Evolutionary conservation across 1,140 invertebrate species (phyloP).

Genomic region (Orius laevigatus): DNA sequence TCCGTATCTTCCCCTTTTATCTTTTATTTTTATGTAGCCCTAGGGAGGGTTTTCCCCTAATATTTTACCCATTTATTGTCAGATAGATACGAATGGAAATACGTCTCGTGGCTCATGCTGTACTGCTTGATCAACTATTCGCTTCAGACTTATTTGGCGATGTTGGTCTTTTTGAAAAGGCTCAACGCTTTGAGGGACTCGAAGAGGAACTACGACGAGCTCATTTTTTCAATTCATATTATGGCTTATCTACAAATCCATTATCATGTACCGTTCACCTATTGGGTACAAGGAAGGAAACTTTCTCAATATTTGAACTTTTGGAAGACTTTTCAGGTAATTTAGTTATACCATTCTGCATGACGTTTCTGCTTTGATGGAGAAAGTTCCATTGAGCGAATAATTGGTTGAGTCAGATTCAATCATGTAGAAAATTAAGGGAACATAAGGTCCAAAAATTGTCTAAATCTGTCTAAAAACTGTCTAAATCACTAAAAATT

Average conservation of each 20-base stretch:
- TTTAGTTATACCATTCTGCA: not conserved
- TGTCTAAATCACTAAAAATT: not conserved
- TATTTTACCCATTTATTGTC: not conserved
- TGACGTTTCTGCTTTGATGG: no score
- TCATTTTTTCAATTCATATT: conserved; percentile 12
- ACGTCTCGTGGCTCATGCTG: not conserved
- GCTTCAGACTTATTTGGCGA: conserved; percentile 9
- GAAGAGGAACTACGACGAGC: conserved; percentile 9
- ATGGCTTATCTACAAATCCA: conserved; percentile 12
- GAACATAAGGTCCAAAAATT: no score
- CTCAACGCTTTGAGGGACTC: conserved; percentile 4
- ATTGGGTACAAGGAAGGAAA: conserved; percentile 1
- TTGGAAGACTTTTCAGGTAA: conserved; percentile 9
- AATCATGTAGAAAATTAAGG: no score
- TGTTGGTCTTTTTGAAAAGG: conserved; percentile 1
- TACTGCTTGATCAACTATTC: conserved; percentile 9
- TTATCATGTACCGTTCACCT: conserved; percentile 9
- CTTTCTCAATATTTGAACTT: conserved; percentile 2
- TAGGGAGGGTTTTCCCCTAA: no score
- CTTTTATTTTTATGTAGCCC: no score
- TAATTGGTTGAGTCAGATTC: no score
- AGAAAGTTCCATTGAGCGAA: no score
- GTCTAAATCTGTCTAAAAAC: no score
- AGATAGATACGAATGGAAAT: conserved; percentile 7
- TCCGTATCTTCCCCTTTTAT: no score